A percentile compares a stretch with the other conserved stretches of the same genome.
Conservation (phyloP, 2,113 vertebrate genomes). For the Vicugna pacos region DNA sequence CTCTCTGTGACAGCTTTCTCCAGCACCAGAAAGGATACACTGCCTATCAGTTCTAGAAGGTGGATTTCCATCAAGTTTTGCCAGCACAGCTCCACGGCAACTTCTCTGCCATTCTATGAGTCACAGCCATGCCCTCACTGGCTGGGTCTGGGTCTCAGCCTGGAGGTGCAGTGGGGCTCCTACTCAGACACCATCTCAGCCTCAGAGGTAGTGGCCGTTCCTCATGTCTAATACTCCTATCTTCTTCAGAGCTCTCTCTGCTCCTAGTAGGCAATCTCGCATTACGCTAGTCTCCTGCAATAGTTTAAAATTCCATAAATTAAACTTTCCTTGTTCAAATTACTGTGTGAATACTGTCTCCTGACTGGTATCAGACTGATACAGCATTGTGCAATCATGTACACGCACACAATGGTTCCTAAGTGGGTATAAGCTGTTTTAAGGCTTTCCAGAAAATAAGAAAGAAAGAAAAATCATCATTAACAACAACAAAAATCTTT, state of each 20-base stretch:
- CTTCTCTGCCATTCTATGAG: not conserved
- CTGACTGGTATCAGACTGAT: not conserved
- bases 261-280: not conserved
- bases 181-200: not conserved
- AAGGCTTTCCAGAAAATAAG: not conserved
- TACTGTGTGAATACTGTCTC: not conserved
- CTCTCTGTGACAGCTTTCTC: not conserved
- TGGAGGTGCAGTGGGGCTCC: not conserved
- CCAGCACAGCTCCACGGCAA: not conserved
- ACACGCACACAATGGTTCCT: fast-evolving
- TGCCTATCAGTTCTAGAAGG: not conserved
- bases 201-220: not conserved
- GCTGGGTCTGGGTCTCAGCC: not conserved
- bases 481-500: not conserved
- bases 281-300: not conserved
- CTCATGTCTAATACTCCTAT: not conserved
- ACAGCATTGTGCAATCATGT: not conserved
- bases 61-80: not conserved
- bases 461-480: not conserved
- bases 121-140: not conserved
- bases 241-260: not conserved
- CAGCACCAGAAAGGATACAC: not conserved
- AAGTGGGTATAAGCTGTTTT: not conserved
- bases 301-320: not conserved
- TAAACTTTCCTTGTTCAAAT: slow-evolving; percentile 1